Evolutionary conservation across 2,113 vertebrate species (phyloP).

Genomic region (Oenanthe oenanthe): DNA sequence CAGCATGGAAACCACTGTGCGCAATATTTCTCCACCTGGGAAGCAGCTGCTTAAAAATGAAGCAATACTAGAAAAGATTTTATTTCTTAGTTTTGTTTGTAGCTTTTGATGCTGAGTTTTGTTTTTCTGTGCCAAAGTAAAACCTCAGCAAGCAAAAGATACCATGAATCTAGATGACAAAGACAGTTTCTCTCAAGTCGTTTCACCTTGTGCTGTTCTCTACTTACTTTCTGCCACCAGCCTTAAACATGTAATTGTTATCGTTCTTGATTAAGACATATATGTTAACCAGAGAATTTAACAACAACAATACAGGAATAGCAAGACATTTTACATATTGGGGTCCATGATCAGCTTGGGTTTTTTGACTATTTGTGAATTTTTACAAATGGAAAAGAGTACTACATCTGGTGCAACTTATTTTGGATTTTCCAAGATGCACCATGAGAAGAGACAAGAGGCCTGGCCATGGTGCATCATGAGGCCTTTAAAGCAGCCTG

Average conservation of each 20-base stretch:
- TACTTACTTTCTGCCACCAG: not conserved
- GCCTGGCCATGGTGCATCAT: not conserved
- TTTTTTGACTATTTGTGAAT: not conserved
- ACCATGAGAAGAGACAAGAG: not conserved
- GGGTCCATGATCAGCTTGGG: not conserved
- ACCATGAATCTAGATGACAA: not conserved
- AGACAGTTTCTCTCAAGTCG: not conserved
- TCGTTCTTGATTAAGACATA: not conserved
- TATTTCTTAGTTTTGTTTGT: not conserved
- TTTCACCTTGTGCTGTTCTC: not conserved
- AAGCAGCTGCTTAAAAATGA: not conserved
- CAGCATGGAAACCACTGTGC: not conserved
- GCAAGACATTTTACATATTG: not conserved
- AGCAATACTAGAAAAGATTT: not conserved
- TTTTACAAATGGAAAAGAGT: not conserved
- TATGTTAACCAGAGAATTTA: not conserved
- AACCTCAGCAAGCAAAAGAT: not conserved
- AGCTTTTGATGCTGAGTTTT: not conserved
- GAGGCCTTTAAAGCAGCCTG: not conserved
- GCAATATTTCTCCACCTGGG: not conserved
- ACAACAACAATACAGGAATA: not conserved
- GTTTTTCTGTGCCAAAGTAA: not conserved
- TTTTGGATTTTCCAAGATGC: slow-evolving; percentile 8
- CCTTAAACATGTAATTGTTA: not conserved
- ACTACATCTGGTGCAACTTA: not conserved